These are phyloP conservation scores for Sebastes dallii DNA, from an alignment of 2,797 vertebrate species.

Conservation along the genomic window DNA sequence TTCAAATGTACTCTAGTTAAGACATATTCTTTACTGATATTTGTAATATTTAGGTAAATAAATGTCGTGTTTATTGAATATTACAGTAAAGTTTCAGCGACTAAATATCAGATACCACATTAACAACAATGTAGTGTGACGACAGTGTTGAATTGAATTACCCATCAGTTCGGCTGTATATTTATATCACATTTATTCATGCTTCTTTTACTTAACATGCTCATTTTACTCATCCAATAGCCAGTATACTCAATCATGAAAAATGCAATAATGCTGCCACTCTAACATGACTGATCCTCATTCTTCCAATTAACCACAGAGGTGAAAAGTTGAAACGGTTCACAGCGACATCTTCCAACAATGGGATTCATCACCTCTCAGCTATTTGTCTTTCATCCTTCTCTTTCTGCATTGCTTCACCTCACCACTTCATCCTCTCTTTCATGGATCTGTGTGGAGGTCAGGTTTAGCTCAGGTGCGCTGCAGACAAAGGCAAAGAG, in stretches of 20 bases:
- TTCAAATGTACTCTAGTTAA: background rate
- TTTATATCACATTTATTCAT: background rate
- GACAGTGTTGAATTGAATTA: background rate
- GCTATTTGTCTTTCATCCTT: constrained; percentile 54
- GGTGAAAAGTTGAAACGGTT: constrained; percentile 51
- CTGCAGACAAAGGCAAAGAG: constrained; percentile 59
- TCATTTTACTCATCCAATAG: background rate
- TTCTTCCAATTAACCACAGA: constrained; percentile 34
- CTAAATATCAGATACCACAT: background rate
- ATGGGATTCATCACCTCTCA: constrained; percentile 36
- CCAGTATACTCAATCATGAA: constrained; percentile 4
- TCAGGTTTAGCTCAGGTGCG: constrained; percentile 69
- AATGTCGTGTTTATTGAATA: background rate
- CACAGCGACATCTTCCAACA: constrained; percentile 11
- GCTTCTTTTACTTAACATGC: background rate
- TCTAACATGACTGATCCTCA: constrained; percentile 25
- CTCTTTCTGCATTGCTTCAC: constrained; percentile 41
- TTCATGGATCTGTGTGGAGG: constrained; percentile 31
- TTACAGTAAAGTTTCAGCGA: background rate
- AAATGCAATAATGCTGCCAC: constrained; percentile 6
- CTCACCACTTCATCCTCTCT: constrained; percentile 33
- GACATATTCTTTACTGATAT: background rate
- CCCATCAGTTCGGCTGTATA: background rate
- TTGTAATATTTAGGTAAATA: background rate
- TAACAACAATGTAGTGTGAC: background rate